These are phyloP conservation scores for Psilopsiagon aymara DNA, from an alignment of 2,113 vertebrate species.

Conservation along the genomic window DNA sequence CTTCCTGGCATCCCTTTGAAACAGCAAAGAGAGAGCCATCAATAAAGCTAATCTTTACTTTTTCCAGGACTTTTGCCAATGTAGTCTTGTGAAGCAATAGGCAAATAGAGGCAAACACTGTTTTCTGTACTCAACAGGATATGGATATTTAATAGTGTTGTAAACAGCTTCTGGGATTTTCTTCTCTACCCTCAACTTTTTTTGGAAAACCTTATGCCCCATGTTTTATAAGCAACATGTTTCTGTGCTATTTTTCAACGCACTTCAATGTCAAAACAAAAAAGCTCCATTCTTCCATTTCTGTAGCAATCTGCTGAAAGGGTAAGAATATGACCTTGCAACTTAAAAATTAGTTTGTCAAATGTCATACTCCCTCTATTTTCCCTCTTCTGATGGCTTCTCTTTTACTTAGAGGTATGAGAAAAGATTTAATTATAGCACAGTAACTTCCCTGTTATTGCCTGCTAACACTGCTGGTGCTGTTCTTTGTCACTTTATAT, in stretches of 20 bases:
- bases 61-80: neutral
- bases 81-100: neutral
- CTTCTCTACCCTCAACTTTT: neutral
- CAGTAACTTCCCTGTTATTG: neutral
- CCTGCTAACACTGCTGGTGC: neutral
- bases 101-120: neutral
- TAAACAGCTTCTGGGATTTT: constrained; percentile 10
- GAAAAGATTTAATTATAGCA: neutral
- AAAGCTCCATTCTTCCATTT: neutral
- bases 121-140: neutral
- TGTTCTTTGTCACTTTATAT: neutral
- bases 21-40: neutral
- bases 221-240: neutral
- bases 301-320: neutral
- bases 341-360: neutral
- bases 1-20: neutral
- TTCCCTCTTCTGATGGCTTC: neutral
- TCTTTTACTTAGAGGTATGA: neutral
- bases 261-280: neutral
- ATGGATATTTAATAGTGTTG: neutral
- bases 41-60: neutral
- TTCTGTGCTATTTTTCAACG: neutral
- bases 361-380: neutral
- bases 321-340: neutral
- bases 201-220: neutral